Base-by-base conservation (phyloP, 2,113 vertebrate species). In the Carollia perspicillata region DNA sequence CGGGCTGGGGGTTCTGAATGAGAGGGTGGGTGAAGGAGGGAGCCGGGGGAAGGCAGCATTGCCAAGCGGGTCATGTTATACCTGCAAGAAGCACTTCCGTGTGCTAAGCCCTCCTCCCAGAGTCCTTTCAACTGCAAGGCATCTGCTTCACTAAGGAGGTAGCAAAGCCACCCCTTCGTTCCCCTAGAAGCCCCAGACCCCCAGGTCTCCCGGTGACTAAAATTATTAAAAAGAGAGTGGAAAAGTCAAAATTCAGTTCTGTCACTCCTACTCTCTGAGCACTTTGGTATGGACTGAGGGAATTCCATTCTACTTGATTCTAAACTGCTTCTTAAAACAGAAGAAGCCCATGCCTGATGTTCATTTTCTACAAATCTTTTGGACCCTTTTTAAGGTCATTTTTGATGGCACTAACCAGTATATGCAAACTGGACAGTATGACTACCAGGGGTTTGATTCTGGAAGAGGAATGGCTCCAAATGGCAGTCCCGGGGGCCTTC, bases 21-120 rank as follows among this genome's bases (percentile, higher is more conserved):
- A 22, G 60, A 23, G 22, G 8, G 18, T 8, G 22, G 8, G 40
- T 17, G 3, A 7, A 6, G 2, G 20, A 14, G 40, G 17, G 9
- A 51, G 23, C 5, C 4, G 16, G 1, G 1, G 30, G 33, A 40
- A 75, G n/a, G 75, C 17, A 3, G 14, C 35, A 0, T 28, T 1
- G 44, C 63, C 63, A 14, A 1, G 74, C 6, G 20, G 14, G 17
- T 93, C 72, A 0, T 7, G 35, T 47, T 26, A 26, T 22, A 58
- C 33, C 40, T 77, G 22, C 55, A 20, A 26, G 81, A 42, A 65
- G 60, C 44, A 4, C 66, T 40, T 80, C 16, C 17, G 7, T 0
- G 0, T 6, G 42, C 81, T 60, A 80, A 88, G 53, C 22, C 47
- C 42, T 42, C 16, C 28, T 60, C 4, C 30, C 5, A 7, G 20